phyloP scores from a whole-genome alignment of 2,888 invertebrate species.

The Tiphia femorata region DNA sequence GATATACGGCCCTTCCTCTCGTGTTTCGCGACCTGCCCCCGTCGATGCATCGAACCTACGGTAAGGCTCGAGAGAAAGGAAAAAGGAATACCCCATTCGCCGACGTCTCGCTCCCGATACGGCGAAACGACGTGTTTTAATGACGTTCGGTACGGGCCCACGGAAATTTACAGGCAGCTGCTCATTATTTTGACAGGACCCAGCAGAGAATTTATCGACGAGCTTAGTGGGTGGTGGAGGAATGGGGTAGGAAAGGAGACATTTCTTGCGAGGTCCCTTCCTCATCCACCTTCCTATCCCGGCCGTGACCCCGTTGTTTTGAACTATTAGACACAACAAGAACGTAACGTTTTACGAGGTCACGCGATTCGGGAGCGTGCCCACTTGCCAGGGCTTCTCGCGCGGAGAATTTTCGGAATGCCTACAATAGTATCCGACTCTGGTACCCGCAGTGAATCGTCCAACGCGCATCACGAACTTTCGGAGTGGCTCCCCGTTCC shows the following conservation, averaged over 20 bases:
- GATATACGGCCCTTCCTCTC: slow-evolving; percentile 43
- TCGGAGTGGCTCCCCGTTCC: too few species aligned
- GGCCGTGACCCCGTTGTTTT: slow-evolving; percentile 43
- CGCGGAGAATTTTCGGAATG: background rate
- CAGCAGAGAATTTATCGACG: slow-evolving; percentile 52
- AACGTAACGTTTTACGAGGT: slow-evolving; percentile 4
- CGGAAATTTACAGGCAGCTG: background rate
- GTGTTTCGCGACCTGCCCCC: slow-evolving; percentile 44
- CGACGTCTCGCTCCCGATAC: slow-evolving; percentile 11
- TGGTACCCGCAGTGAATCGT: too few species aligned
- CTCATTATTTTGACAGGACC: slow-evolving; percentile 54
- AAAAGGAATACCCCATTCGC: background rate
- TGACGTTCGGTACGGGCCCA: slow-evolving; percentile 29
- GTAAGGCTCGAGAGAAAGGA: too few species aligned
- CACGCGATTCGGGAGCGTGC: too few species aligned
- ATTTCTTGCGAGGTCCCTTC: too few species aligned
- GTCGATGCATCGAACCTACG: too few species aligned
- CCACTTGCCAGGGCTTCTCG: too few species aligned
- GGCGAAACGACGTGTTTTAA: slow-evolving; percentile 32
- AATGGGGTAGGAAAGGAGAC: background rate
- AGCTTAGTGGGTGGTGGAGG: slow-evolving; percentile 12
- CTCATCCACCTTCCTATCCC: too few species aligned
- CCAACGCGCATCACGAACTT: too few species aligned
- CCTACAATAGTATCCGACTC: too few species aligned
- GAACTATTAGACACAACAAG: slow-evolving; percentile 61